Base-by-base conservation (phyloP, 2,888 invertebrate genomes). In the Eupeodes luniger region DNA sequence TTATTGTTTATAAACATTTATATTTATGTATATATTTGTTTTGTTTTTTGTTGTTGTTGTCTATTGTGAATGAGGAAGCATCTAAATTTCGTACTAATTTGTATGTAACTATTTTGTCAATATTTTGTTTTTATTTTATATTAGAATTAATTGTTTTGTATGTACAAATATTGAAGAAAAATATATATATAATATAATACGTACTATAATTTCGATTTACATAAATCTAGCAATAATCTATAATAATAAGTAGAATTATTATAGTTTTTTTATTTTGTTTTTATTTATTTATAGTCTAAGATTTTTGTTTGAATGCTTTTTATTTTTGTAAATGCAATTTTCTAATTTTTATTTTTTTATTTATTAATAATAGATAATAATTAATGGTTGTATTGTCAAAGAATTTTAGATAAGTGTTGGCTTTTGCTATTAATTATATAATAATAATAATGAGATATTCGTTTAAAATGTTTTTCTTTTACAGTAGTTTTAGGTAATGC, bases 351-450 rank as follows among this genome's bases (percentile, higher is more conserved):
- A 44, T 36, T 72, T 9, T 19, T 67, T 51, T 81, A 80, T 77
- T 61, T 67, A 64, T 82, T 86, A 59, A 59, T 70, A 75, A 69
- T 81, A 81, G 88, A 81, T 88, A 82, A 27, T 66, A 78, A 49
- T 66, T 78, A 27, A 62, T 51, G 85, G 81, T 82, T 89, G 89
- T 89, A 89, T 89, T 89, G 89, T 89, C 89, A 89, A 89, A 89
- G 89, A 89, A 74, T 86, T 89, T 89, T 86, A 89, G 89, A 89
- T 83, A 80, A 87, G 86, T 86, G 72, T 82, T 86, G 89, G 80
- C 81, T 82, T 86, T 79, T 86, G 64, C 67, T 80, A 80, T 27
- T 27, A 27, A 27, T 27, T 27, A 27, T 27, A 27, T 85, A 76
- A 27, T 40, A 69, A 34, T 49, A 49, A 59, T 70, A 19, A 55